Evolutionary conservation across 2,113 vertebrate species (phyloP), one percentile per base, ranked within the genome.

Genomic region (Aphyosemion australe): DNA sequence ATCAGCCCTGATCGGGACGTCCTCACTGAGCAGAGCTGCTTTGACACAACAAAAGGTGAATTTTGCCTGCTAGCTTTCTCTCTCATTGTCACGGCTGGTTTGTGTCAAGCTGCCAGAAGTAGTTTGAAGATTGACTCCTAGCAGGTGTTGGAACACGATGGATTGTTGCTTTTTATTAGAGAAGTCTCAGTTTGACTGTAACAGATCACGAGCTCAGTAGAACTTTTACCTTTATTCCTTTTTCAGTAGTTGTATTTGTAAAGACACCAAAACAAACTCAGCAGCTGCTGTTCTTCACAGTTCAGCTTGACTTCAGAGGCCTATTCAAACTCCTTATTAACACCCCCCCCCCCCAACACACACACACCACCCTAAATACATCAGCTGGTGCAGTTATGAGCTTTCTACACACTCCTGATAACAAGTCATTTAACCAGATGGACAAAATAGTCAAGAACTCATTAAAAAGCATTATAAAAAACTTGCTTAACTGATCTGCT

Each of bases 31-130:
- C 69, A 47, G 59, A 56, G 56, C 56, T 39, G 74, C 75, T 80
- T 80, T 80, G 81, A 81, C 81, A 82, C 58, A 64, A 85, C 74
- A 74, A 71, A 59, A 82, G 78, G 82, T 75, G 82, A 72, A 5
- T 80, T 84, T 65, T 80, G 75, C 79, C 86, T 69, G 72, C 49
- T 61, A 61, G 80, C 70, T 69, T 37, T 68, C 67, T 67, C 53
- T 31, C 65, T 66, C 54, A 72, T 73, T 84, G 84, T 83, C 85
- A 54, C 0, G 32, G 65, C 56, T 11, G 16, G 57, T 90, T 88
- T 87, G 75, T 72, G 71, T 88, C 48, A 56, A 57, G 43, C n/a
- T 53, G 69, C 26, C 49, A 2, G 50, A 19, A 47, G 10, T 5
- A 32, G 21, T 51, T 53, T 15, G 13, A 34, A 43, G 63, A 55